These are phyloP conservation scores for Bubo blakistoni DNA, from an alignment of 2,113 vertebrate genomes.

Conservation along the genomic window DNA sequence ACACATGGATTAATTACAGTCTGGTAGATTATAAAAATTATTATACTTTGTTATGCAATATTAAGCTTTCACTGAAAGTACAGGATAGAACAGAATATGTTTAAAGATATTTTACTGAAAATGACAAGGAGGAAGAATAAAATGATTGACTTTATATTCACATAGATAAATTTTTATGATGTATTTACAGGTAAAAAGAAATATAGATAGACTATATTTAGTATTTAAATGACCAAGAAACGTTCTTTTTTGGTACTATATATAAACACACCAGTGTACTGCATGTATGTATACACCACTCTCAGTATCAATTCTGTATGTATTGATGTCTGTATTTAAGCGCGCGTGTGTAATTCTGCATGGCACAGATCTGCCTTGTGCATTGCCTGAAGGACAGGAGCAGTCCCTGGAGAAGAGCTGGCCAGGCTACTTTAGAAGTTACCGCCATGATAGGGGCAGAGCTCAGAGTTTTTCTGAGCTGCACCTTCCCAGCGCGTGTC, in stretches of 20 bases:
- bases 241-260: background rate
- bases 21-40: background rate
- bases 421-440: background rate
- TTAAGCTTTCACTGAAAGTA: background rate
- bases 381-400: background rate
- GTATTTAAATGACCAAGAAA: background rate
- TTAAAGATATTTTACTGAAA: background rate
- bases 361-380: background rate
- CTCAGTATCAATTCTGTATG: background rate
- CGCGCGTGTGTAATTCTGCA: accelerated
- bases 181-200: background rate
- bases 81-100: background rate
- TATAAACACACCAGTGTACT: accelerated
- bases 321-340: background rate
- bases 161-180: background rate
- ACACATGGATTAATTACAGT: background rate
- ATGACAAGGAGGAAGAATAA: background rate
- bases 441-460: accelerated
- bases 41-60: background rate
- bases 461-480: background rate
- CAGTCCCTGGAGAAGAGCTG: background rate
- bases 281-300: no score
- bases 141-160: background rate
- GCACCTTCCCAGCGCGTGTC: accelerated
- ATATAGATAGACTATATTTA: background rate